Conservation (phyloP, 2,888 invertebrate species). For the Himalopsyche anomala region DNA sequence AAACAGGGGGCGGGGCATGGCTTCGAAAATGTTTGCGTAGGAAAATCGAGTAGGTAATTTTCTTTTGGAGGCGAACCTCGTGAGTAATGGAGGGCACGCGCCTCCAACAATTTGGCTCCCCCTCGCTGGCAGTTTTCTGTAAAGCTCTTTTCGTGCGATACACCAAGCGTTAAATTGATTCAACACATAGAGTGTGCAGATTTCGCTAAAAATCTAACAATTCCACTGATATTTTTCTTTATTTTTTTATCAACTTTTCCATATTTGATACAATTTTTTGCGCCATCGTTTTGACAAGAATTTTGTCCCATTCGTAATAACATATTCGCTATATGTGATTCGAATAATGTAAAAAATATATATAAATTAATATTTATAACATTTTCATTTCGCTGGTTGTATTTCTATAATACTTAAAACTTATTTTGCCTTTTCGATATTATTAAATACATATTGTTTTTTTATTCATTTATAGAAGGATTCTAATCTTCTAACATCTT, state of each 20-base stretch:
- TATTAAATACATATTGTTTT: too few species aligned
- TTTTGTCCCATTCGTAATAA: too few species aligned
- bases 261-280: not conserved
- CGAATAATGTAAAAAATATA: too few species aligned
- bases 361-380: too few species aligned
- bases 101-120: not conserved
- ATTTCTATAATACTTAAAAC: too few species aligned
- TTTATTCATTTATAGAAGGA: too few species aligned
- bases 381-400: too few species aligned
- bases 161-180: conserved; percentile 54
- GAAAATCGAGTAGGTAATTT: conserved; percentile 13
- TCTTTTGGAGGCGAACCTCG: not conserved
- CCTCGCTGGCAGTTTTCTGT: not conserved
- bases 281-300: too few species aligned
- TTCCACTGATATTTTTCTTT: not conserved
- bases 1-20: too few species aligned
- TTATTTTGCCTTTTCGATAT: too few species aligned
- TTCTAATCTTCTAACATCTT: too few species aligned
- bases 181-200: conserved; percentile 31
- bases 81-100: conserved; percentile 26
- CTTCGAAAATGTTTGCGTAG: not conserved
- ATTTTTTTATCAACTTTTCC: not conserved
- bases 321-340: too few species aligned
- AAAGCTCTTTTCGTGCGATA: conserved; percentile 47
- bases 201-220: not conserved